Evolutionary conservation across 2,797 vertebrate genomes (phyloP).

Genomic region (Emydoidea blandingii): DNA sequence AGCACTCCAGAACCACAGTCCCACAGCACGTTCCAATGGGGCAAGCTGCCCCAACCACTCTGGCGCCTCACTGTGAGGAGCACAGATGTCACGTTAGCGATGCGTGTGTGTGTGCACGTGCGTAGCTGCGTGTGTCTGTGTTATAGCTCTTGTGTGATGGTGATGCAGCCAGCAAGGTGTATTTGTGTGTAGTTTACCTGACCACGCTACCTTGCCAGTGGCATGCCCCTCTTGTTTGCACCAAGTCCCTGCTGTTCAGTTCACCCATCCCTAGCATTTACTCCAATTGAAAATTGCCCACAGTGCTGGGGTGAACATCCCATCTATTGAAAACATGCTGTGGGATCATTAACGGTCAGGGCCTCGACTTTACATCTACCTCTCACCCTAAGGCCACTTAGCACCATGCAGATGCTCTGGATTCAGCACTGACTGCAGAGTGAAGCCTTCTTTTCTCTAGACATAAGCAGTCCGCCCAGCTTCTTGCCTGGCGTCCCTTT

Average conservation of each 20-base stretch:
- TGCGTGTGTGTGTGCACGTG: fast-evolving
- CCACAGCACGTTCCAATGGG: background rate
- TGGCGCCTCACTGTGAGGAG: too few species aligned
- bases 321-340: background rate
- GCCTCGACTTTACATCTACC: background rate
- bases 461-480: background rate
- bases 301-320: background rate
- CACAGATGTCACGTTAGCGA: background rate
- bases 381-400: background rate
- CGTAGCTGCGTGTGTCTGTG: too few species aligned
- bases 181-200: too few species aligned
- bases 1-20: fast-evolving
- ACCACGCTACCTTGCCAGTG: background rate
- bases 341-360: background rate
- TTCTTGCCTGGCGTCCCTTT: background rate
- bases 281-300: background rate
- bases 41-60: too few species aligned
- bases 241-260: background rate
- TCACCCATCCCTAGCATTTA: background rate
- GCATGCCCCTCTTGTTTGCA: background rate
- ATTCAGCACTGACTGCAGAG: background rate
- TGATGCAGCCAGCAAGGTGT: background rate
- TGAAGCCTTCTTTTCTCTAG: background rate
- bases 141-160: background rate
- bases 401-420: background rate